Conservation (phyloP, 2,797 vertebrate genomes). For the Ctenopoma kingsleyae region DNA sequence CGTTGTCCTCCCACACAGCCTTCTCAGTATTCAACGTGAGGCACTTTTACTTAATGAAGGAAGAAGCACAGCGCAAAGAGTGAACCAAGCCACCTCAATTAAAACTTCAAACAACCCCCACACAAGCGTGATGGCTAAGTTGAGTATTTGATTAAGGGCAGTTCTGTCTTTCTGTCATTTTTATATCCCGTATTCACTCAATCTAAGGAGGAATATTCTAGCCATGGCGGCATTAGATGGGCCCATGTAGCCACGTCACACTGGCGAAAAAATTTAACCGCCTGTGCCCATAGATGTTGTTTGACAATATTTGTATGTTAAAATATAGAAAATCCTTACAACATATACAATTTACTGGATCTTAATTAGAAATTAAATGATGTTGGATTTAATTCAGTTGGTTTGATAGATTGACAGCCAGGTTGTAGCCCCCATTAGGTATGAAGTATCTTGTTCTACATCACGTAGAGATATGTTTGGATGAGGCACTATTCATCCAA, state of each 20-base stretch:
- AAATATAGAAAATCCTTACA: not conserved
- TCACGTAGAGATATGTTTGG: conserved; percentile 7
- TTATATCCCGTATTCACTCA: conserved; percentile 3
- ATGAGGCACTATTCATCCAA: conserved; percentile 12
- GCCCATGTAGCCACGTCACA: not conserved
- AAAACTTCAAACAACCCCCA: conserved; percentile 76
- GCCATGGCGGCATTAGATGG: not conserved
- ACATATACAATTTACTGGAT: conserved; percentile 2
- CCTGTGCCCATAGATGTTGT: conserved; percentile 1
- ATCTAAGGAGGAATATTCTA: conserved; percentile 11
- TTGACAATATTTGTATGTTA: conserved; percentile 30
- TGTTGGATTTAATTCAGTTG: not conserved
- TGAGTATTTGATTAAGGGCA: conserved; percentile 68
- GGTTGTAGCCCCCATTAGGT: too few relatives aligned
- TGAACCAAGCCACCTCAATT: conserved; percentile 81
- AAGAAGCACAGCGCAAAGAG: conserved; percentile 34
- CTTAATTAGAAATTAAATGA: not conserved
- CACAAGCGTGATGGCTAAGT: conserved; percentile 43
- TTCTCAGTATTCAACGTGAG: conserved; percentile 59
- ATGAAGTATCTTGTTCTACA: not conserved
- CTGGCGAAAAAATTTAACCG: conserved; percentile 5
- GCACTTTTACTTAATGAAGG: conserved; percentile 63
- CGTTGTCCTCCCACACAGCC: conserved; percentile 57
- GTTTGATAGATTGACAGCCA: too few relatives aligned
- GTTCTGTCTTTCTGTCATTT: conserved; percentile 18